These are phyloP conservation scores for Acanthoscelides obtectus DNA, from an alignment of 2,888 invertebrate species.

Conservation along the genomic window DNA sequence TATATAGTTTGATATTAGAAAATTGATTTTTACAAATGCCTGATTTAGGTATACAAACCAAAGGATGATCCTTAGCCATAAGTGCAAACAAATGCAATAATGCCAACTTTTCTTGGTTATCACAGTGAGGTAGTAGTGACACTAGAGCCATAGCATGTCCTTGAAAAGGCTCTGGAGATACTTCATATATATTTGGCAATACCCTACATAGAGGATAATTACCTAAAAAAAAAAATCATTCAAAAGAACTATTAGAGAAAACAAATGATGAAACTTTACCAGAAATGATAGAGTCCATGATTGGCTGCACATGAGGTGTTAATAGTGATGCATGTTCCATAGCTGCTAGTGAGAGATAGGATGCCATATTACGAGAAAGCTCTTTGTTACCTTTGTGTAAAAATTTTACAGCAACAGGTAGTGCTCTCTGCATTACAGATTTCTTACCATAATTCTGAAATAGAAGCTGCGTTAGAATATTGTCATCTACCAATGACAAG, in stretches of 20 bases:
- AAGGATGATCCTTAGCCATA: slow-evolving; percentile 76
- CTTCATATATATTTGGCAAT: slow-evolving; percentile 84
- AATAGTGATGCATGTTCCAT: slow-evolving; percentile 84
- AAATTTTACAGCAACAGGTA: slow-evolving; percentile 89
- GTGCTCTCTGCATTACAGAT: slow-evolving; percentile 73
- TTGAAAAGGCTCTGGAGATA: slow-evolving; percentile 80
- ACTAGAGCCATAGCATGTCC: slow-evolving; percentile 81
- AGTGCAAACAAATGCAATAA: slow-evolving; percentile 77
- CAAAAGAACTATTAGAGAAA: not conserved
- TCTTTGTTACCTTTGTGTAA: slow-evolving; percentile 86
- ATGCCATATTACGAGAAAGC: slow-evolving; percentile 83
- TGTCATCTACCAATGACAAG: no score
- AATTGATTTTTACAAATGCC: no score
- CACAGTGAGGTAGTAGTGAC: slow-evolving; percentile 75
- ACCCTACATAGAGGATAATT: slow-evolving; percentile 86
- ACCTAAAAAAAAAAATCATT: slow-evolving; percentile 52
- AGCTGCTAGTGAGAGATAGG: slow-evolving; percentile 87
- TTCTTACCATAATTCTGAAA: slow-evolving; percentile 65
- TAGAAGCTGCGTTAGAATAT: slow-evolving; percentile 13
- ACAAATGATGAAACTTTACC: slow-evolving; percentile 49
- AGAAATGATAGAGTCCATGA: slow-evolving; percentile 85
- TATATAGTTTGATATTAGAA: no score
- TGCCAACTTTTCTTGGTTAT: slow-evolving; percentile 80
- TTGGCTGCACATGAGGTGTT: slow-evolving; percentile 82
- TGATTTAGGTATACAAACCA: slow-evolving; percentile 52